Base-by-base conservation (phyloP, 2,888 invertebrate species). In the Sinopyrophorus schimmeli region DNA sequence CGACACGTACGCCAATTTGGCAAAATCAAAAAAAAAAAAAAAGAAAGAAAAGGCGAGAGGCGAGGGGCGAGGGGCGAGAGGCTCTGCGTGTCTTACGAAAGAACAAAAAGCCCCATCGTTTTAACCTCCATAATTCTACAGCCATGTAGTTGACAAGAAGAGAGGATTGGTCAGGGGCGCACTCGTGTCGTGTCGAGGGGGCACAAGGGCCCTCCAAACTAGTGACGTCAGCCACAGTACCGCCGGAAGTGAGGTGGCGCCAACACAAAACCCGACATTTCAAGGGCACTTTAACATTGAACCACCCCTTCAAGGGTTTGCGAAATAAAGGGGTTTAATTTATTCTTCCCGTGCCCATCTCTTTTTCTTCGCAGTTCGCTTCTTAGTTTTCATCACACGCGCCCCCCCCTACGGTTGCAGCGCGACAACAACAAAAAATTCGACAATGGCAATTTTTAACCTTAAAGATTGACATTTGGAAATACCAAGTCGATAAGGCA, bases 201-300 rank as follows among this genome's bases (percentile, higher is more conserved):
- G 31, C 18, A 37, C 18, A 42, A 55, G 55, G 41, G 51, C 34
- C 26, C 53, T 53, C 26, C 23, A 46, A 53, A 50, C 46, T 43
- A 27, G 50, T 50, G 50, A 50, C 53, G 53, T 53, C 55, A 55
- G 50, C 47, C 54, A 23, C 55, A 50, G 47, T 26, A 38, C 30
- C 34, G 40, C 44, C 53, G 53, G 48, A 53, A 43, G 43, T 48
- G 44, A 32, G 47, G 47, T 48, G 44, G 48, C 48, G 48, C 53
- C 44, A 39, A 48, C 40, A 44, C 32, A 48, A 48, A 53, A 48
- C 48, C 48, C 32, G 48, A 47, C 53, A 44, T 47, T 53, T 53
- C 40, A 40, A 53, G 53, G 28, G 32, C 37, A 40, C 53, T 53
- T 44, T 23, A 44, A 31, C 26, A 41, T 47, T 44, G n/a, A 41